These are phyloP conservation scores for Chamaetylas fuelleborni DNA, from an alignment of 2,113 vertebrate genomes.

Conservation along the genomic window DNA sequence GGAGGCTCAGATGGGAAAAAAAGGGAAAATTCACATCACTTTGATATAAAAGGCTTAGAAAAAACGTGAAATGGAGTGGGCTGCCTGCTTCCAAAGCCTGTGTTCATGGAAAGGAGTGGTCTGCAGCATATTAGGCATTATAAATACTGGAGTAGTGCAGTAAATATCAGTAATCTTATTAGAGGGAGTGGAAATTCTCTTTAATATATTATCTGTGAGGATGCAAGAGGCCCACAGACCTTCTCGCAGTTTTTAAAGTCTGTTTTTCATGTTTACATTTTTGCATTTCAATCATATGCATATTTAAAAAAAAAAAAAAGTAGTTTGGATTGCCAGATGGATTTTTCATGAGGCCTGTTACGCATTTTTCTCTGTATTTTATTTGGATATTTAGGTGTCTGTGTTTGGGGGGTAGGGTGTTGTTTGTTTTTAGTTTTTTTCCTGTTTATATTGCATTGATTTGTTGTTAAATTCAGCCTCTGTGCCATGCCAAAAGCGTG, in stretches of 20 bases:
- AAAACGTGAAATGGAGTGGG: not conserved
- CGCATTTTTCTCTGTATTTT: not conserved
- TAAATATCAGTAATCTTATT: constrained; percentile 57
- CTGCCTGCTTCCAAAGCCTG: not conserved
- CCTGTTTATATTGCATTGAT: constrained; percentile 61
- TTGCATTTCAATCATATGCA: constrained; percentile 32
- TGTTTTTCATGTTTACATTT: constrained; percentile 48
- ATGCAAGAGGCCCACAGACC: constrained; percentile 24
- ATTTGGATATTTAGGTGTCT: constrained; percentile 60
- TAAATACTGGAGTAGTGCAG: constrained; percentile 13
- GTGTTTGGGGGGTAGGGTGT: constrained; percentile 39
- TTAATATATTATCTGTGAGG: constrained; percentile 34
- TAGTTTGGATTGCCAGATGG: constrained; percentile 39
- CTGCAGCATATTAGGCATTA: not conserved
- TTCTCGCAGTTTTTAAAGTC: not conserved
- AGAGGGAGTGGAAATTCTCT: constrained; percentile 41
- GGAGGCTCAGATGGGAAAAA: not conserved
- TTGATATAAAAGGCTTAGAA: not conserved
- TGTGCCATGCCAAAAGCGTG: constrained; percentile 50
- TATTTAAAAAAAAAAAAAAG: not conserved
- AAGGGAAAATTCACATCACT: not conserved
- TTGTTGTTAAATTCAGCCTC: constrained; percentile 61
- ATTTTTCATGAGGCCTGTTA: constrained; percentile 26
- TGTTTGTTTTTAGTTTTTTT: constrained; percentile 52
- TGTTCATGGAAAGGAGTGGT: not conserved